These are phyloP conservation scores for Phrynocephalus guinanensis DNA, from an alignment of 2,797 vertebrate species.

Conservation along the genomic window DNA sequence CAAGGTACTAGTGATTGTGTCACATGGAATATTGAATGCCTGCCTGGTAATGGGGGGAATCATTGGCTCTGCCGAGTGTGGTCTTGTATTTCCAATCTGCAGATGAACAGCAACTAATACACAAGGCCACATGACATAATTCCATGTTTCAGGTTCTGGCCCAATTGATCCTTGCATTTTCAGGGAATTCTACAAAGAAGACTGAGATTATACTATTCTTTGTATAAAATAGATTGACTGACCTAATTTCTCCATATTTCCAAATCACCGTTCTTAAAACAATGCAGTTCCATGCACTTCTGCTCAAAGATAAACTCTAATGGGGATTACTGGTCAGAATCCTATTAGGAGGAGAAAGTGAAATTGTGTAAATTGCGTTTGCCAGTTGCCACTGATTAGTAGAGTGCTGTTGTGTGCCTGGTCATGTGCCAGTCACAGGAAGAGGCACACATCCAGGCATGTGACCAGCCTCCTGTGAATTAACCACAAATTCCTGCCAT, in stretches of 20 bases:
- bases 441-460: too few species aligned
- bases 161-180: not conserved
- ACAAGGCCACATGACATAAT: not conserved
- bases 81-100: not conserved
- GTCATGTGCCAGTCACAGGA: too few species aligned
- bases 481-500: too few species aligned
- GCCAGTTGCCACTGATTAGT: too few species aligned
- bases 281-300: not conserved
- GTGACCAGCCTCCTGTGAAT: too few species aligned
- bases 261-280: not conserved
- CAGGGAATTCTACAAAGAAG: not conserved
- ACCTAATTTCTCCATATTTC: not conserved
- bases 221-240: too few species aligned
- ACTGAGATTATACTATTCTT: not conserved
- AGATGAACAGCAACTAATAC: not conserved
- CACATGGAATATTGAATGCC: not conserved
- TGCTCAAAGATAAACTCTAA: not conserved
- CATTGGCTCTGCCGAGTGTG: not conserved
- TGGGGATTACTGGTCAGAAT: not conserved
- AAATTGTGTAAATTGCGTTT: too few species aligned
- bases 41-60: not conserved
- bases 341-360: too few species aligned
- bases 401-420: too few species aligned
- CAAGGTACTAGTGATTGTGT: not conserved
- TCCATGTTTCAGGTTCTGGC: not conserved